Evolutionary conservation across 30 jellyfish, hydroid and myxozoan genomes (phyloP).

Genomic region (Chironex yamaguchii): DNA sequence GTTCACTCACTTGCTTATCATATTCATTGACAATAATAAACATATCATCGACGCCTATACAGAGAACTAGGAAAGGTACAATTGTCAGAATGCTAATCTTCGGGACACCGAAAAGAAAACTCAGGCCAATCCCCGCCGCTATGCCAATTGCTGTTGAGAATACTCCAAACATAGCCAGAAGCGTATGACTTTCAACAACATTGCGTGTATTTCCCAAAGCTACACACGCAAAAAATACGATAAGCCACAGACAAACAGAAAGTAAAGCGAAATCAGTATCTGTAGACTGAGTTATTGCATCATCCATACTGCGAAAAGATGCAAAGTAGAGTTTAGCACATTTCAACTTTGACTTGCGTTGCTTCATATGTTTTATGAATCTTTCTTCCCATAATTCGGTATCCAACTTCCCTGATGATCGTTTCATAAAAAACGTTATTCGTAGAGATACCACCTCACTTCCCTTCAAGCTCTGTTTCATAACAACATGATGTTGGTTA

Average conservation of each 20-base stretch:
- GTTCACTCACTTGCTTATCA: slow-evolving; percentile 37
- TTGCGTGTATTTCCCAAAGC: slow-evolving; percentile 40
- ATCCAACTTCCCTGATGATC: slow-evolving; percentile 1
- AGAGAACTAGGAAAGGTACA: slow-evolving; percentile 78
- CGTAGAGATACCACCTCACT: slow-evolving; percentile 44
- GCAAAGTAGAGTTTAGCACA: neutral
- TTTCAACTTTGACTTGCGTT: neutral
- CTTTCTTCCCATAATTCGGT: slow-evolving; percentile 42
- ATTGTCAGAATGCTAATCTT: slow-evolving; percentile 71
- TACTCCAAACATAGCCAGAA: slow-evolving; percentile 65
- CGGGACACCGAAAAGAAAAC: slow-evolving; percentile 67
- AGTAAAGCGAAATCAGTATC: slow-evolving; percentile 22
- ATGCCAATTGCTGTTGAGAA: slow-evolving; percentile 54
- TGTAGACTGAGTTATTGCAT: slow-evolving; percentile 10
- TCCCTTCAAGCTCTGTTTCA: no score
- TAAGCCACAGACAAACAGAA: slow-evolving; percentile 57
- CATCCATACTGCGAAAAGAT: slow-evolving; percentile 47
- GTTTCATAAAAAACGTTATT: slow-evolving; percentile 32
- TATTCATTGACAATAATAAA: slow-evolving; percentile 65
- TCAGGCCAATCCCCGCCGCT: slow-evolving; percentile 61
- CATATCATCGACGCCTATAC: slow-evolving; percentile 82
- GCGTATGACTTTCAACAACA: slow-evolving; percentile 54
- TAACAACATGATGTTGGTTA: no score
- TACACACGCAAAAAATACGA: slow-evolving; percentile 63
- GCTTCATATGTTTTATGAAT: slow-evolving; percentile 4